These are phyloP conservation scores for Spondyliosoma cantharus DNA, from an alignment of 2,797 vertebrate genomes.

Conservation along the genomic window DNA sequence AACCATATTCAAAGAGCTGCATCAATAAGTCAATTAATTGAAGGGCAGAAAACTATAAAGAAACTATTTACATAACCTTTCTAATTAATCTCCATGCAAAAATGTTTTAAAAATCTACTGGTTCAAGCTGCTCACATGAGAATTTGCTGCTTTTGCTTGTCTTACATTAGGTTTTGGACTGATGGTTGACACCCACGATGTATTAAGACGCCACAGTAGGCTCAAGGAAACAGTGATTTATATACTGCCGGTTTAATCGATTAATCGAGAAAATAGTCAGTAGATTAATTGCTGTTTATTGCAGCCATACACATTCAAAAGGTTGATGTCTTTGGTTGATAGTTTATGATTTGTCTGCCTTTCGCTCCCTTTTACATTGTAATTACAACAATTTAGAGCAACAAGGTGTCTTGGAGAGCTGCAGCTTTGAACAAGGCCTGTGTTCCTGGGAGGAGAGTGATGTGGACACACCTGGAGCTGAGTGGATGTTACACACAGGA, in stretches of 20 bases:
- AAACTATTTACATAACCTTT: neutral
- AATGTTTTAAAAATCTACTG: neutral
- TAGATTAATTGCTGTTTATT: neutral
- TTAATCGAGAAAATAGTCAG: neutral
- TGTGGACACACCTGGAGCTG: constrained; percentile 57
- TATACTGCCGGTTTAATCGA: too few relatives aligned
- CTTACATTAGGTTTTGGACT: neutral
- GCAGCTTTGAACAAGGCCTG: constrained; percentile 83
- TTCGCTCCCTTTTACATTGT: neutral
- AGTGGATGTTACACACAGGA: constrained; percentile 73
- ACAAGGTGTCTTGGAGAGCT: constrained; percentile 71
- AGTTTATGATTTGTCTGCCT: neutral
- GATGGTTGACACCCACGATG: neutral
- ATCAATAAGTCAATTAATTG: neutral
- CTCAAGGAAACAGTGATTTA: neutral
- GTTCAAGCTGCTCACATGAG: neutral
- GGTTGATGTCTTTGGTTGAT: neutral
- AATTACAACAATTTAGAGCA: constrained; percentile 54
- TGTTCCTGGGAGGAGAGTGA: constrained; percentile 79
- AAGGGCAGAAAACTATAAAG: neutral
- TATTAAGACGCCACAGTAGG: neutral
- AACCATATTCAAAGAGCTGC: neutral
- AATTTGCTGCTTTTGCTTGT: neutral
- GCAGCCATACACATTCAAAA: neutral
- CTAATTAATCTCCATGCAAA: neutral